Conservation (phyloP, 1,140 invertebrate species). For the Helicoverpa zea region DNA sequence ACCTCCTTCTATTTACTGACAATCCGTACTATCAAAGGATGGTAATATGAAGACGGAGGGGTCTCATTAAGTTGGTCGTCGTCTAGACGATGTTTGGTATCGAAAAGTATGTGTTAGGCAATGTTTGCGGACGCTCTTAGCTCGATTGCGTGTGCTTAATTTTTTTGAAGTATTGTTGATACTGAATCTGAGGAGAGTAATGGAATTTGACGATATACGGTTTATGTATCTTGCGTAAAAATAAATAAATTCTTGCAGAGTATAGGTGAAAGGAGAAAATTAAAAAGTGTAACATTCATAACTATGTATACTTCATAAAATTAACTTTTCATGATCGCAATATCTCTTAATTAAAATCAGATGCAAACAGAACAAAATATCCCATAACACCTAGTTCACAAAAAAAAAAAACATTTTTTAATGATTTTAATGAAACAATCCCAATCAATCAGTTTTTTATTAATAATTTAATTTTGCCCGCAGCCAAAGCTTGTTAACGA, state of each 20-base stretch:
- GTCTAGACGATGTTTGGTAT: slow-evolving; percentile 81
- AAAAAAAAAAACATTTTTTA: not conserved
- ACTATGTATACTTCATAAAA: too few relatives aligned
- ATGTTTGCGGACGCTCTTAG: slow-evolving; percentile 82
- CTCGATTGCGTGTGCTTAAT: slow-evolving; percentile 72
- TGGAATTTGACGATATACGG: not conserved
- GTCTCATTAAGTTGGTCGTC: slow-evolving; percentile 60
- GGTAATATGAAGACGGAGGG: slow-evolving; percentile 22
- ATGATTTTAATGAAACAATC: slow-evolving; percentile 15
- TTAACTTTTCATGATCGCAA: too few relatives aligned
- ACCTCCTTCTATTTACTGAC: not conserved
- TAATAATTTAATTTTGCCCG: slow-evolving; percentile 32
- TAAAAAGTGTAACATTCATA: too few relatives aligned
- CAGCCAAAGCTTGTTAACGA: slow-evolving; percentile 39
- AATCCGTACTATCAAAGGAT: not conserved
- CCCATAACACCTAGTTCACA: not conserved
- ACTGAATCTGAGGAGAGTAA: slow-evolving; percentile 33
- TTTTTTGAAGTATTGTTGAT: slow-evolving; percentile 42
- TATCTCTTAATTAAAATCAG: too few relatives aligned
- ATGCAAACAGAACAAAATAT: too few relatives aligned
- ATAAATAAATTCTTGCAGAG: too few relatives aligned
- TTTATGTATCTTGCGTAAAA: too few relatives aligned
- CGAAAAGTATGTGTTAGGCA: slow-evolving; percentile 75
- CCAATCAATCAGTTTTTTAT: slow-evolving; percentile 6
- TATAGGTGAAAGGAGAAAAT: too few relatives aligned